phyloP scores from a whole-genome alignment of 2,797 vertebrate genomes.

The Rhincodon typus region DNA sequence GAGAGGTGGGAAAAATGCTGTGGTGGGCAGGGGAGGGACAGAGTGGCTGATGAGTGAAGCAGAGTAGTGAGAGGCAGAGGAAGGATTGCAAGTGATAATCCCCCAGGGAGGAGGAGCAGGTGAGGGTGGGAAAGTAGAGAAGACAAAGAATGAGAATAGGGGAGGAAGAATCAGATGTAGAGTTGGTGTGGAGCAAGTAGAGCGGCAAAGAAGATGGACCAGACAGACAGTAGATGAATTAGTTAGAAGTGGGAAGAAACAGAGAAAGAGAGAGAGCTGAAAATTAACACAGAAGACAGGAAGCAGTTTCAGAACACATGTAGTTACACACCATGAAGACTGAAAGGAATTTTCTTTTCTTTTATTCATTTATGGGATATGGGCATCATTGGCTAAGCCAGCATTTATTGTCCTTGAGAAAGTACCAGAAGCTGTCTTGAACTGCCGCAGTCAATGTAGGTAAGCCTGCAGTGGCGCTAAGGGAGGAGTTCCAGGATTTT shows the following conservation, averaged over 20 bases:
- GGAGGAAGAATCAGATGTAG: not conserved
- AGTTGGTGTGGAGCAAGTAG: not conserved
- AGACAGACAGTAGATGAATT: too few species aligned
- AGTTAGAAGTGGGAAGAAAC: not conserved
- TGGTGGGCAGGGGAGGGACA: not conserved
- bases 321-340: not conserved
- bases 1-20: not conserved
- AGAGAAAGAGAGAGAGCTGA: not conserved
- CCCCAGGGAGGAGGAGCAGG: not conserved
- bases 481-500: too few species aligned
- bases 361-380: too few species aligned
- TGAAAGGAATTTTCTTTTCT: not conserved
- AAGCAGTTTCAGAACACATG: too few species aligned
- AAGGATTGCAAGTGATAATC: too few species aligned
- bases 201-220: not conserved
- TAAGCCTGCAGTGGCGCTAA: too few species aligned
- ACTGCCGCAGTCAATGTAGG: too few species aligned
- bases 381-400: too few species aligned
- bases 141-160: not conserved
- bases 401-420: too few species aligned
- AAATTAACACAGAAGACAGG: too few species aligned
- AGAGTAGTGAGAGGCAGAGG: conserved; percentile 28
- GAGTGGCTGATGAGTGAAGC: not conserved
- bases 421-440: too few species aligned
- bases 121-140: not conserved